phyloP scores from a whole-genome alignment of 2,113 vertebrate genomes.

The Alligator sinensis region DNA sequence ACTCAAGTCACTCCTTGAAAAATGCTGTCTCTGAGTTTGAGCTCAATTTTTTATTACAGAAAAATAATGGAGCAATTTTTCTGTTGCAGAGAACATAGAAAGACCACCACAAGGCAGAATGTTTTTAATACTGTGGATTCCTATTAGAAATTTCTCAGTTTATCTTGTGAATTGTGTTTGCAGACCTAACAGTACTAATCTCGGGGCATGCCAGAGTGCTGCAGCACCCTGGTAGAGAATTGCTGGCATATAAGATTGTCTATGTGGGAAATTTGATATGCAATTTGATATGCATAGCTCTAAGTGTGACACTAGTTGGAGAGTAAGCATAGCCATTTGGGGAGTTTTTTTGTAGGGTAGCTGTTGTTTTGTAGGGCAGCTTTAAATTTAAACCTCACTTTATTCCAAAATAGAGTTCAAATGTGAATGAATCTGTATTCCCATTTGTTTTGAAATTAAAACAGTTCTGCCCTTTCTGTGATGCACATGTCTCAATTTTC shows the following conservation, averaged over 20 bases:
- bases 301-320: neutral
- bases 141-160: too few species aligned
- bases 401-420: neutral
- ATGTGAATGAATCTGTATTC: neutral
- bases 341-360: neutral
- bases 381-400: neutral
- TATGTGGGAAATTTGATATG: neutral
- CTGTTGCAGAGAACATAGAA: too few species aligned
- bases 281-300: neutral
- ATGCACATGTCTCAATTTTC: neutral
- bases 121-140: neutral
- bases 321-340: neutral
- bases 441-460: neutral
- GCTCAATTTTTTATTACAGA: too few species aligned
- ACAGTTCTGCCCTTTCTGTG: neutral
- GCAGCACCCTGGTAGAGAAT: too few species aligned
- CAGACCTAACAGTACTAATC: too few species aligned
- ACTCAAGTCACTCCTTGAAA: too few species aligned
- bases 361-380: neutral
- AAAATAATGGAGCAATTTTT: too few species aligned
- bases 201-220: too few species aligned
- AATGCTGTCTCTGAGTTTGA: too few species aligned
- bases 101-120: too few species aligned
- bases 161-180: too few species aligned
- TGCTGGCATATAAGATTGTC: neutral